phyloP scores from a whole-genome alignment of 1,140 invertebrate species.

The Dreissena polymorpha region DNA sequence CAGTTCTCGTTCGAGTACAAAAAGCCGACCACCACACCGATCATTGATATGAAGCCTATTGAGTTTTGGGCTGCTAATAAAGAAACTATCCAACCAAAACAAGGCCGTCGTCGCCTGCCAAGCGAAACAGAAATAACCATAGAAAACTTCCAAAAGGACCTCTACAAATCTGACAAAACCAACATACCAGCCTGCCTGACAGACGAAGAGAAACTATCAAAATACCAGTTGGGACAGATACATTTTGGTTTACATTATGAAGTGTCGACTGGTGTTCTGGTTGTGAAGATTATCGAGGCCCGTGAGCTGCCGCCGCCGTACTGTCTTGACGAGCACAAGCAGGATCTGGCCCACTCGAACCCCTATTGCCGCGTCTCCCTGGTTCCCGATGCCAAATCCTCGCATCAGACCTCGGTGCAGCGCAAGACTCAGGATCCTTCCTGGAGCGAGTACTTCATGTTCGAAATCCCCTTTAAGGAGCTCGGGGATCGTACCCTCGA shows the following conservation, averaged over 20 bases:
- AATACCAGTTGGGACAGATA: constrained; percentile 78
- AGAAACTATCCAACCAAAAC: constrained; percentile 77
- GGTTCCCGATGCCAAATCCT: constrained; percentile 76
- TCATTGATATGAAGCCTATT: constrained; percentile 80
- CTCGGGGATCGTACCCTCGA: constrained; percentile 73
- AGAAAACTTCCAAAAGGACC: constrained; percentile 76
- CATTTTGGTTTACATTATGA: constrained; percentile 80
- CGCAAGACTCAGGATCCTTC: constrained; percentile 76
- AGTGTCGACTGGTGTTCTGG: constrained; percentile 72
- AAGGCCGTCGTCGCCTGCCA: constrained; percentile 69
- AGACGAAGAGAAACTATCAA: constrained; percentile 76
- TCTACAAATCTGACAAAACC: constrained; percentile 73
- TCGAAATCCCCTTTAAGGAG: constrained; percentile 76
- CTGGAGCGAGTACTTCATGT: constrained; percentile 78
- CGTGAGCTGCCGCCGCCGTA: constrained; percentile 78
- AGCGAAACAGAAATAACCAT: constrained; percentile 78
- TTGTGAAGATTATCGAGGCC: constrained; percentile 80
- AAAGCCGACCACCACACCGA: constrained; percentile 72
- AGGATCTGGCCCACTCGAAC: constrained; percentile 80
- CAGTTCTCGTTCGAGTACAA: constrained; percentile 65
- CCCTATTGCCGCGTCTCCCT: constrained; percentile 79
- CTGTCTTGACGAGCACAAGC: constrained; percentile 76
- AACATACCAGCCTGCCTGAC: constrained; percentile 71
- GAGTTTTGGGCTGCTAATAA: constrained; percentile 80
- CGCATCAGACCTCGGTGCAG: constrained; percentile 77